Conservation (phyloP, 2,797 vertebrate species). For the Chelmon rostratus region DNA sequence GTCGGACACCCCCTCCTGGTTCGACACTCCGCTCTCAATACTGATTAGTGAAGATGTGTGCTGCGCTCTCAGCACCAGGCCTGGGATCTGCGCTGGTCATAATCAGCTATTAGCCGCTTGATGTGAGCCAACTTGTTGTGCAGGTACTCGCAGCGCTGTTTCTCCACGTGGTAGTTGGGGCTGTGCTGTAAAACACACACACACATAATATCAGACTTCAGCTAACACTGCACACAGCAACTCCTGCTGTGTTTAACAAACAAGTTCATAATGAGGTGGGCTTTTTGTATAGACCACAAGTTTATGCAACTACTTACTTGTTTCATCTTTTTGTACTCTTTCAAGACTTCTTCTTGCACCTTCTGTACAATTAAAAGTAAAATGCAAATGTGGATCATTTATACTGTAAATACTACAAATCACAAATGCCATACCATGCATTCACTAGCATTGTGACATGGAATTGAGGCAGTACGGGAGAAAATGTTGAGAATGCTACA, state of each 20-base stretch:
- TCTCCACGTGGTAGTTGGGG: slow-evolving; percentile 91
- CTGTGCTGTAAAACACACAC: slow-evolving; percentile 80
- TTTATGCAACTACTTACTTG: slow-evolving; percentile 80
- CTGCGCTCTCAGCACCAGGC: slow-evolving; percentile 82
- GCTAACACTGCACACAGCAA: background rate
- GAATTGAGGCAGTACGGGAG: background rate
- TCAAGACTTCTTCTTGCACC: slow-evolving; percentile 90
- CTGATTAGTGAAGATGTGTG: slow-evolving; percentile 67
- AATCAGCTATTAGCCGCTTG: slow-evolving; percentile 92
- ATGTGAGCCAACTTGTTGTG: slow-evolving; percentile 95
- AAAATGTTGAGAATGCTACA: background rate
- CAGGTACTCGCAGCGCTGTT: slow-evolving; percentile 92
- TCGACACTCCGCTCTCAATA: slow-evolving; percentile 71
- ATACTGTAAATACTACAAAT: background rate
- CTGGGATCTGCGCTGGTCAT: slow-evolving; percentile 89
- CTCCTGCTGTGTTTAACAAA: background rate
- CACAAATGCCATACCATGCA: background rate
- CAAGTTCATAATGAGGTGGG: background rate
- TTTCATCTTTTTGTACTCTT: slow-evolving; percentile 93
- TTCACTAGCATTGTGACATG: background rate
- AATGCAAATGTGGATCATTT: background rate
- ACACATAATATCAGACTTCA: slow-evolving; percentile 1
- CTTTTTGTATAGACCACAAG: too few relatives aligned
- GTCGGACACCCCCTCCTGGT: slow-evolving; percentile 60
- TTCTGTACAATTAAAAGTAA: slow-evolving; percentile 79